Base-by-base conservation (phyloP, 2,113 vertebrate genomes). In the Chaetura pelagica region DNA sequence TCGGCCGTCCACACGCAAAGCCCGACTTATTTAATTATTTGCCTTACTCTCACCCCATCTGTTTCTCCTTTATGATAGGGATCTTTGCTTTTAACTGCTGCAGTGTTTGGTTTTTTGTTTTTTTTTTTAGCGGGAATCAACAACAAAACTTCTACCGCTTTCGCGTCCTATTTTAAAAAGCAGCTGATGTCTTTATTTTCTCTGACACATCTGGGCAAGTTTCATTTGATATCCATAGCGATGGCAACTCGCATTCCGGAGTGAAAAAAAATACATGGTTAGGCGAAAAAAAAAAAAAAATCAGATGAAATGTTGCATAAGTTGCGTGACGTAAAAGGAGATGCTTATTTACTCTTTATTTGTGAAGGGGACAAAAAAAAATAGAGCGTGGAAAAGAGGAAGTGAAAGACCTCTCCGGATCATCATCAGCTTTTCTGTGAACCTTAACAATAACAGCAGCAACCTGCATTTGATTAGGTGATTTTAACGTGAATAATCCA, bases 121-220 rank as follows among this genome's bases (percentile, higher is more conserved):
- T 26, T 10, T 30, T 19, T 52, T 54, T 77, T 42, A 14, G 59
- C 84, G 48, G 14, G 69, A 87, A 57, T 72, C 87, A 17, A 67
- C 78, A 87, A 15, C 66, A 68, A 72, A 94, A 96, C 75, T 69
- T 92, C 62, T 3, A 62, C 89, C n/a, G 64, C 42, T 94, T 94
- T 92, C 44, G n/a, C 35, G 84, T 95, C 94, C 68, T 62, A 44
- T 96, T 97, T 95, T 78, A 77, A 93, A 42, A 86, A 73, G 62
- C 80, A 75, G 27, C 91, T 68, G 95, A 80, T 89, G 95, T 91
- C 93, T 97, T 94, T 90, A 89, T 96, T 97, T 98, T 96, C 76
- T 80, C 48, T 32, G 94, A 96, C 90, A 89, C 76, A 85, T 91
- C 79, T 82, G 91, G 90, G 84, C 87, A 91, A 96, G 96, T 95